Evolutionary conservation across 2,797 vertebrate species (phyloP).

Genomic region (Pseudocheirus occidentalis): DNA sequence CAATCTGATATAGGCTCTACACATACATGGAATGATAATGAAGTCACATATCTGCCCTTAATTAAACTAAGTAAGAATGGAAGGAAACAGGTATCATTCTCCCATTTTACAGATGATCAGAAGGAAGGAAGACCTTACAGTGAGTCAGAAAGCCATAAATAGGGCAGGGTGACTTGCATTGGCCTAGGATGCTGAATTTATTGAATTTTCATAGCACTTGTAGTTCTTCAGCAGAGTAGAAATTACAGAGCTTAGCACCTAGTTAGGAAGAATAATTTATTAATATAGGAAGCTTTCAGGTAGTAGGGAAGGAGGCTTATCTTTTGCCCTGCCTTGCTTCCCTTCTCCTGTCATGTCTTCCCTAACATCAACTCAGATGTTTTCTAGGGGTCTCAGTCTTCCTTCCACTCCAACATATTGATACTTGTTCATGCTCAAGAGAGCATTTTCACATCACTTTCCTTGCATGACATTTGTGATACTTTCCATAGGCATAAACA

Average conservation of each 20-base stretch:
- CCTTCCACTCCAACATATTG: not conserved
- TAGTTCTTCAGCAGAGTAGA: not conserved
- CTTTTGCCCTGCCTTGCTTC: not conserved
- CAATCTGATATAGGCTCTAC: no score
- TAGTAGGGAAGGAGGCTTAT: not conserved
- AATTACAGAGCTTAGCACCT: not conserved
- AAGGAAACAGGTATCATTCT: not conserved
- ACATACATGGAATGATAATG: not conserved
- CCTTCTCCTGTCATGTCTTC: not conserved
- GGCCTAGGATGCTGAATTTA: not conserved
- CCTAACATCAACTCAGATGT: not conserved
- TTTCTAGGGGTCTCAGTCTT: not conserved
- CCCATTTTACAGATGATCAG: not conserved
- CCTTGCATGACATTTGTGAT: not conserved
- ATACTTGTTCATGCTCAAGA: not conserved
- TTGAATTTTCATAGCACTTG: not conserved
- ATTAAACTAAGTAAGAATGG: not conserved
- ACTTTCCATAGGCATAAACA: not conserved
- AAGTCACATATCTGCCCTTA: not conserved
- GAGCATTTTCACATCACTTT: not conserved
- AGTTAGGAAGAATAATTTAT: not conserved
- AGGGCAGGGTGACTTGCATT: not conserved
- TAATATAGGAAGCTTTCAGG: not conserved
- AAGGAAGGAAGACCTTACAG: not conserved
- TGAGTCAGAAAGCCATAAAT: not conserved